A percentile compares a stretch with the other conserved stretches of the same genome.
These are phyloP conservation scores for Poicephalus gulielmi DNA, from an alignment of 2,113 vertebrate genomes.

Conservation along the genomic window DNA sequence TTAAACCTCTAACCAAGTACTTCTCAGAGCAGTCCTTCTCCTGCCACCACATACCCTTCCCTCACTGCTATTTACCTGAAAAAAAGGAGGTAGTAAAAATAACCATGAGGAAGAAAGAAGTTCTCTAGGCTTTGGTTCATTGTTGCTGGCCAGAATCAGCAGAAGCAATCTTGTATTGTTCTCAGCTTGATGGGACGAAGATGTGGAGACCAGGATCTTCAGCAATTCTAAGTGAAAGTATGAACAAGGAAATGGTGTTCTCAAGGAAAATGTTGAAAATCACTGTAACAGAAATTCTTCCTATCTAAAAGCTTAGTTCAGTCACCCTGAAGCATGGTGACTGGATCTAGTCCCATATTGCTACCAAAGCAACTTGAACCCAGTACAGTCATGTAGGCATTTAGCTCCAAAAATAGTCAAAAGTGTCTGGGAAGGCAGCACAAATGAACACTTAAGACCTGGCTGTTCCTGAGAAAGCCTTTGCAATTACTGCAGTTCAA, in stretches of 20 bases:
- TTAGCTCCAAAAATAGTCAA: background rate
- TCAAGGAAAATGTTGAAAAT: background rate
- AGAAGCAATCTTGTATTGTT: background rate
- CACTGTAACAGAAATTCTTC: background rate
- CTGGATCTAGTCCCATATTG: background rate
- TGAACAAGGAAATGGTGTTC: background rate
- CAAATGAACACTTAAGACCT: background rate
- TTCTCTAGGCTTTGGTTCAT: background rate
- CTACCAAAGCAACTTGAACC: background rate
- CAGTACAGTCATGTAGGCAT: background rate
- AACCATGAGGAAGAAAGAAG: background rate
- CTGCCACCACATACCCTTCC: background rate
- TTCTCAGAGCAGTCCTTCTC: background rate
- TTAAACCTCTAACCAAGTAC: background rate
- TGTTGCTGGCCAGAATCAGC: background rate
- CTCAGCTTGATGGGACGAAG: background rate
- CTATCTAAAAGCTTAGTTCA: background rate
- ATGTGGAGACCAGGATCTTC: background rate
- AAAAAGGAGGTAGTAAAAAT: background rate
- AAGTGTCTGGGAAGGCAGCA: background rate
- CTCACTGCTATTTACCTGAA: background rate
- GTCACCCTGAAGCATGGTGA: background rate
- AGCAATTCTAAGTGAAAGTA: background rate
- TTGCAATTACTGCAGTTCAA: background rate
- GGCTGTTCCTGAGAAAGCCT: background rate